Percentiles rank a stretch among this genome's conserved stretches.
These are phyloP conservation scores for Ephydatia muelleri DNA, from an alignment of 37 sponge, comb jelly and placozoan genomes.

Conservation along the genomic window DNA sequence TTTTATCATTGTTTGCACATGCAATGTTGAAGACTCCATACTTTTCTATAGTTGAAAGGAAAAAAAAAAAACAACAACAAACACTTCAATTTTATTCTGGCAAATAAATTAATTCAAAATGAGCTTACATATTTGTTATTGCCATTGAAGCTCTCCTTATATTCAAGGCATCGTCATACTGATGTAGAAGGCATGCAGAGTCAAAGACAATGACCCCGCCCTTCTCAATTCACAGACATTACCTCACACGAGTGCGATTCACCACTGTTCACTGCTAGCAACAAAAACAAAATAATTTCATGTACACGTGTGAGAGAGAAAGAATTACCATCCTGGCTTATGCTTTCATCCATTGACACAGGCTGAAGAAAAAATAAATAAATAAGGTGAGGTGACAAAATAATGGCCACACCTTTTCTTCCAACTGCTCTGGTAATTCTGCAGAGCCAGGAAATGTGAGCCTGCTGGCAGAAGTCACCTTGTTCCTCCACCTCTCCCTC, in stretches of 20 bases:
- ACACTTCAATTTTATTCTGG: neutral
- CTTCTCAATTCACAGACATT: neutral
- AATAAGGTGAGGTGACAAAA: too few species aligned
- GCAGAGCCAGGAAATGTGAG: neutral
- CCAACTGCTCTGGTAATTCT: neutral
- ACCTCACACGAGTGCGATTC: neutral
- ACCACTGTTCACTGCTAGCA: neutral
- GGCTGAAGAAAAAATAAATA: neutral
- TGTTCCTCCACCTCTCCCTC: conserved; percentile 1
- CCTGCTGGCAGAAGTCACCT: neutral
- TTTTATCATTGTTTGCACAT: neutral
- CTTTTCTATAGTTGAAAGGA: neutral
- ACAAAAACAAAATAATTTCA: neutral
- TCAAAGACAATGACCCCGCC: neutral
- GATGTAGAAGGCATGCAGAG: neutral
- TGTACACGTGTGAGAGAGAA: neutral
- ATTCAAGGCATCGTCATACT: neutral
- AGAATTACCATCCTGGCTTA: neutral
- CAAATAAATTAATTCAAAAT: neutral
- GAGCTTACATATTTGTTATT: neutral
- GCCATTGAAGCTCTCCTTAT: neutral
- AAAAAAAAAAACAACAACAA: neutral
- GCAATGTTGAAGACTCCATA: neutral
- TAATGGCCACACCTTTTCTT: neutral
- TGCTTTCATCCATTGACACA: neutral